A percentile compares a stretch with the other conserved stretches of the same genome.
These are phyloP conservation scores for Dichetophora obliterata DNA, from an alignment of 2,888 invertebrate genomes.

Conservation along the genomic window DNA sequence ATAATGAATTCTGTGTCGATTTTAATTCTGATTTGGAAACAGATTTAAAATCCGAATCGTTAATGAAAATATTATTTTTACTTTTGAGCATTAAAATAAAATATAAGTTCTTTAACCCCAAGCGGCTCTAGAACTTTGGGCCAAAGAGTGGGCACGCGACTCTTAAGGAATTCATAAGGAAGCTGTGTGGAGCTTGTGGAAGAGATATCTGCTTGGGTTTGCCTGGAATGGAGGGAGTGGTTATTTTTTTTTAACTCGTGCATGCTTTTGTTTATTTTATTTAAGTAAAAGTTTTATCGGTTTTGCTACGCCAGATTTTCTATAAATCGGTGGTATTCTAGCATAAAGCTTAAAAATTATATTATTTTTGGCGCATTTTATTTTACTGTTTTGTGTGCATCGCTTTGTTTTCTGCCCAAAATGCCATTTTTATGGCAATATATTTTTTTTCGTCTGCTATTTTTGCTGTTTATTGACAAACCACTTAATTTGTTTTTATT, in stretches of 20 bases:
- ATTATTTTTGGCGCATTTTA: not conserved
- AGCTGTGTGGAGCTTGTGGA: not conserved
- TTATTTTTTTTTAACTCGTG: slow-evolving; percentile 45
- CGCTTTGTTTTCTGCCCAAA: not conserved
- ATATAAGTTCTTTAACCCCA: slow-evolving; percentile 30
- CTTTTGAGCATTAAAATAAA: slow-evolving; percentile 54
- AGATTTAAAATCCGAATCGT: slow-evolving; percentile 43
- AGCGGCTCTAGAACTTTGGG: too few species aligned
- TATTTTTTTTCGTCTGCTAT: not conserved
- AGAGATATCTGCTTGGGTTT: not conserved
- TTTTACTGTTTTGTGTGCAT: not conserved
- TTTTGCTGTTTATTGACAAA: slow-evolving; percentile 61
- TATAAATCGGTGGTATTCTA: not conserved
- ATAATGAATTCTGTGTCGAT: slow-evolving; percentile 32
- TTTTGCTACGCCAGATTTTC: not conserved
- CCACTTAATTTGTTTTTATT: slow-evolving; percentile 66
- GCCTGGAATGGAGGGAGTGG: slow-evolving; percentile 42
- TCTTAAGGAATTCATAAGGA: too few species aligned
- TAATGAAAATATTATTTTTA: slow-evolving; percentile 64
- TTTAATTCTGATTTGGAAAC: slow-evolving; percentile 19
- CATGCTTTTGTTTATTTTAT: slow-evolving; percentile 24
- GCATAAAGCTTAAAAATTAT: not conserved
- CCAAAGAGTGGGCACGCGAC: too few species aligned
- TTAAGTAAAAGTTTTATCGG: slow-evolving; percentile 17
- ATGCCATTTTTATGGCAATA: not conserved